Percentiles rank a stretch among this genome's conserved stretches.
Conservation (phyloP, 1,140 invertebrate genomes). For the Stegodyphus mimosarum region DNA sequence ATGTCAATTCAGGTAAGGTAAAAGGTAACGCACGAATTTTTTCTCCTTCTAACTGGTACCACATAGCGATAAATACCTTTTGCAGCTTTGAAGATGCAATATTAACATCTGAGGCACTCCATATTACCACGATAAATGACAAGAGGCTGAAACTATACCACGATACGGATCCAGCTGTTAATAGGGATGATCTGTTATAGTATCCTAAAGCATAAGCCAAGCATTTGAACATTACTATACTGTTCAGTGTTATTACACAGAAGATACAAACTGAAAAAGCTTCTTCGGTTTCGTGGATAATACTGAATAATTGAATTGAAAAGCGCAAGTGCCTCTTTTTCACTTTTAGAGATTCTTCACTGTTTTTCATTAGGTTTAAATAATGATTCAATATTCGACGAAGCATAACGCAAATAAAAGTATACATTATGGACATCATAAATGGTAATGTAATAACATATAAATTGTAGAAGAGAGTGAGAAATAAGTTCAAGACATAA, state of each 20-base stretch:
- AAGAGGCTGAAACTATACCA: slow-evolving; percentile 1
- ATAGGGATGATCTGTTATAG: not conserved
- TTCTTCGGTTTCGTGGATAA: slow-evolving; percentile 20
- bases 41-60: not conserved
- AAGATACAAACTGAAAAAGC: slow-evolving; percentile 15
- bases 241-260: slow-evolving; percentile 9
- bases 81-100: not conserved
- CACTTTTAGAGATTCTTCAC: not conserved
- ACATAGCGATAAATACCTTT: not conserved
- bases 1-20: not conserved
- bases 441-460: slow-evolving; percentile 24
- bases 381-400: slow-evolving; percentile 6
- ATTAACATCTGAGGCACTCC: slow-evolving; percentile 19
- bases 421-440: not conserved
- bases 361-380: not conserved
- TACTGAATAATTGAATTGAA: not conserved
- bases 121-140: slow-evolving; percentile 17
- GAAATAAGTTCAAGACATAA: slow-evolving; percentile 3
- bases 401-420: not conserved
- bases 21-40: not conserved
- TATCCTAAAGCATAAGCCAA: slow-evolving; percentile 36
- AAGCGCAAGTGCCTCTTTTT: not conserved
- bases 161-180: not conserved
- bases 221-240: slow-evolving; percentile 13
- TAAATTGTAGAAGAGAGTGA: slow-evolving; percentile 6